Evolutionary conservation across 2,797 vertebrate species (phyloP), one percentile per base, ranked within the genome.

Genomic region (Poecilia wingei): DNA sequence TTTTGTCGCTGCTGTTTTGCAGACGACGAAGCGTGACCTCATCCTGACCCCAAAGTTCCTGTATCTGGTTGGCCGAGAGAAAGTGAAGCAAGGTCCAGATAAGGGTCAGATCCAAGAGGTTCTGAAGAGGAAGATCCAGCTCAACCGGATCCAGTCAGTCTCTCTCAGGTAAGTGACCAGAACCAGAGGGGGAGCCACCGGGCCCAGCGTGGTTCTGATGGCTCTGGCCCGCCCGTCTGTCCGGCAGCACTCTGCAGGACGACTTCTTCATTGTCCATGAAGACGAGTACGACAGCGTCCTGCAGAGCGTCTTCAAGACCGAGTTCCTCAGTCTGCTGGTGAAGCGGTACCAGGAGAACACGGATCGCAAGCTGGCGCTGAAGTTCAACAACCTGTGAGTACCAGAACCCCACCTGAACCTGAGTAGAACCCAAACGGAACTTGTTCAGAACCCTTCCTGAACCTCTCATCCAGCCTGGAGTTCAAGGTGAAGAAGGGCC

Each of bases 401-500:
- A 57, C 55, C 0, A 36, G 25, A n/a, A 20, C 2, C 16, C 16
- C 18, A 51, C 20, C 45, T 46, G 45, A 46, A 46, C 47, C 7
- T n/a, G 53, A 57, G 3, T 10, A 57, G 53, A 57, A 57, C 25
- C 53, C 25, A 10, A n/a, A 1, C 8, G 9, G 16, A 49, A 20
- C 16, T 6, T 25, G 20, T 10, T 25, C 51, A 53, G 51, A 53
- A 53, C 41, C 16, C 55, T 4, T 31, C 53, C 28, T 31, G 59
- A 66, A n/a, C 16, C 33, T 8, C 2, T 16, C n/a, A 4, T 79
- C 22, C 85, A 97, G 97, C 66, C 93, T 97, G 89, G 96, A 97
- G 88, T 97, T 97, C 82, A 97, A 97, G 91, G 96, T 97, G 83
- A 97, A 97, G 91, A 97, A 96, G 82, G 96, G 95, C 20, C 97